phyloP scores from a whole-genome alignment of 35 echinoderm and acorn worm species.

The Heliocidaris tuberculata region DNA sequence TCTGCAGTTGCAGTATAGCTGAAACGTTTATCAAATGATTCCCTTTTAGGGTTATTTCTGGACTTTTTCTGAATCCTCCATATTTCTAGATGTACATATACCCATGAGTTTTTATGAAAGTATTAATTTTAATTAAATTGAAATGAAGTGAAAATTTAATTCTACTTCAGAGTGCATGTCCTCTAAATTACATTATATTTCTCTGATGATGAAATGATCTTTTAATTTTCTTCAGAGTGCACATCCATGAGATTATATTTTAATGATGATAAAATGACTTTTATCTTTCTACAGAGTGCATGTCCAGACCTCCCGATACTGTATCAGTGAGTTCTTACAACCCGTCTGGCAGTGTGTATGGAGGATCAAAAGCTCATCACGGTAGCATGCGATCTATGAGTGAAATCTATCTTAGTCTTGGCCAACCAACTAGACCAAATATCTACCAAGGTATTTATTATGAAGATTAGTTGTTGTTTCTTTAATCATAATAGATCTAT shows the following conservation, averaged over 20 bases:
- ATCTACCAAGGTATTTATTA: conserved; percentile 17
- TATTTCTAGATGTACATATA: too few species aligned
- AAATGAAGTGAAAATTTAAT: not conserved
- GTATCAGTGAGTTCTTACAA: not conserved
- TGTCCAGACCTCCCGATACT: not conserved
- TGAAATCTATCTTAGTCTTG: not conserved
- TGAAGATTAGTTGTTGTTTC: too few species aligned
- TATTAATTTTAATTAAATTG: too few species aligned
- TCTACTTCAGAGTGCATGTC: too few species aligned
- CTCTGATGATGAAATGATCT: not conserved
- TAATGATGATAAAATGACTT: not conserved
- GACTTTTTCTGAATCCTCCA: not conserved
- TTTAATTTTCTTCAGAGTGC: not conserved
- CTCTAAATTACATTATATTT: not conserved
- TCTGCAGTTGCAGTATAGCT: not conserved
- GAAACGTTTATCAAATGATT: not conserved
- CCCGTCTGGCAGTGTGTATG: not conserved
- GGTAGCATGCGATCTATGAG: not conserved
- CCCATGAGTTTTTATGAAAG: too few species aligned
- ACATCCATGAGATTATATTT: not conserved
- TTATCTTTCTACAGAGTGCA: not conserved
- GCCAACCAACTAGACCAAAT: conserved; percentile 16
- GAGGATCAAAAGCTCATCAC: not conserved
- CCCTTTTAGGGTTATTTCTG: too few species aligned
- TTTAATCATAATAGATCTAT: too few species aligned